Evolutionary conservation across 1,140 invertebrate genomes (phyloP), one percentile per base, ranked within the genome.

Genomic region (Sinonovacula constricta): DNA sequence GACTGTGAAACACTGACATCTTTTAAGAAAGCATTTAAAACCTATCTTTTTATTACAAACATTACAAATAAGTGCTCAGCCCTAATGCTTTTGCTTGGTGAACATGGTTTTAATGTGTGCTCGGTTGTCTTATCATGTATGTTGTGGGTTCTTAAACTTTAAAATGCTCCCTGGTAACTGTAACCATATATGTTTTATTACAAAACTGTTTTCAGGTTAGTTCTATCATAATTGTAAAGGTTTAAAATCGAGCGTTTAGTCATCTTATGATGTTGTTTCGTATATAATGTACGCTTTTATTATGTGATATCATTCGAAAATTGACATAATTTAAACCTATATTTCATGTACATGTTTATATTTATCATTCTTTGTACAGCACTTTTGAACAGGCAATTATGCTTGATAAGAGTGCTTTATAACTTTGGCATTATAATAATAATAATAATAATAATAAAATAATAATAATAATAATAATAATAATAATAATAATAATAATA

Each of bases 21-120:
- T 57, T 70, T 56, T 39, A 70, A 70, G 26, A 70, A 34, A 57
- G 26, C 51, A 22, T n/a, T 33, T 24, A 70, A 70, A 33, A 34
- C 67, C 18, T 49, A 56, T 18, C 51, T 70, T 5, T 68, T 68
- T 53, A 24, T 34, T 34, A 65, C 7, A 28, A 22, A 10, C 22
- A 57, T 57, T 10, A 57, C 7, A 24, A n/a, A 22, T 57, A 57
- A 57, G 18, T n/a, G 7, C 5, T 57, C 26, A 10, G 26, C 54
- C 54, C 10, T 57, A 57, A 57, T 57, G 54, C 26, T 7, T 57
- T 22, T 57, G 10, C 18, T 57, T 28, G 26, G 54, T 57, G 26
- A 57, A 22, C 26, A 22, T 28, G 26, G 26, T 57, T 22, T 57
- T 57, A 22, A 22, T 22, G 10, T 24, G 18, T 28, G 26, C 26